Conservation (phyloP, 2,797 vertebrate species). For the Cryptoblepharus egeriae region DNA sequence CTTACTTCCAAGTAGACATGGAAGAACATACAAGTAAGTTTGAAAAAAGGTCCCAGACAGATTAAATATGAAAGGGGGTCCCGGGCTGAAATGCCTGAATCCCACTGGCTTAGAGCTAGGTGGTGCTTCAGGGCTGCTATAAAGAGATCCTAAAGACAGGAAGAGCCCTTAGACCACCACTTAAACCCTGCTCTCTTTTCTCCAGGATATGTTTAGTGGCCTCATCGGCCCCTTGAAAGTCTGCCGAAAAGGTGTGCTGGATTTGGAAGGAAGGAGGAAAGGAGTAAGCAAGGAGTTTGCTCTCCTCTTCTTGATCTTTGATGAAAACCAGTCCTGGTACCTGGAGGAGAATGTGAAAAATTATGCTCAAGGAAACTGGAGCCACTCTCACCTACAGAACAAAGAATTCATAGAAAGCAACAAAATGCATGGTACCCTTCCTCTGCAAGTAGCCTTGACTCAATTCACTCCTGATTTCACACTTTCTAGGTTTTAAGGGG, state of each 20-base stretch:
- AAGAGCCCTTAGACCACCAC: too few relatives aligned
- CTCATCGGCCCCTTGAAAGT: slow-evolving; percentile 76
- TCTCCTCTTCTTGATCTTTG: slow-evolving; percentile 80
- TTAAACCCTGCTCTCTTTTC: not conserved
- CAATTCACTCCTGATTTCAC: not conserved
- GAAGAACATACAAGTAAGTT: too few relatives aligned
- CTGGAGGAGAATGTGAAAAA: slow-evolving; percentile 73
- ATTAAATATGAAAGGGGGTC: too few relatives aligned
- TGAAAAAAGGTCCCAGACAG: too few relatives aligned
- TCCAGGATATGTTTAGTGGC: slow-evolving; percentile 79
- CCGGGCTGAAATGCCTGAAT: too few relatives aligned
- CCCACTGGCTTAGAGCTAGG: too few relatives aligned
- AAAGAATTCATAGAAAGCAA: slow-evolving; percentile 80
- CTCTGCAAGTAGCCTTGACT: not conserved
- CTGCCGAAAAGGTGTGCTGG: slow-evolving; percentile 72
- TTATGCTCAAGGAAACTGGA: slow-evolving; percentile 51
- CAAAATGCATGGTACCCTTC: slow-evolving; percentile 79
- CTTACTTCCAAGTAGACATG: too few relatives aligned
- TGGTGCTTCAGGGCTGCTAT: too few relatives aligned
- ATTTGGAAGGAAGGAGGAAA: slow-evolving; percentile 58
- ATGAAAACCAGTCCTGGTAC: slow-evolving; percentile 83
- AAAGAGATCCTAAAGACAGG: too few relatives aligned
- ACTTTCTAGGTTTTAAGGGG: too few relatives aligned
- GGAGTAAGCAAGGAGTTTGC: slow-evolving; percentile 76
- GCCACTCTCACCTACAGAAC: slow-evolving; percentile 55